Conservation (phyloP, 1,140 invertebrate genomes). For the Pygmarrhopalites habei region DNA sequence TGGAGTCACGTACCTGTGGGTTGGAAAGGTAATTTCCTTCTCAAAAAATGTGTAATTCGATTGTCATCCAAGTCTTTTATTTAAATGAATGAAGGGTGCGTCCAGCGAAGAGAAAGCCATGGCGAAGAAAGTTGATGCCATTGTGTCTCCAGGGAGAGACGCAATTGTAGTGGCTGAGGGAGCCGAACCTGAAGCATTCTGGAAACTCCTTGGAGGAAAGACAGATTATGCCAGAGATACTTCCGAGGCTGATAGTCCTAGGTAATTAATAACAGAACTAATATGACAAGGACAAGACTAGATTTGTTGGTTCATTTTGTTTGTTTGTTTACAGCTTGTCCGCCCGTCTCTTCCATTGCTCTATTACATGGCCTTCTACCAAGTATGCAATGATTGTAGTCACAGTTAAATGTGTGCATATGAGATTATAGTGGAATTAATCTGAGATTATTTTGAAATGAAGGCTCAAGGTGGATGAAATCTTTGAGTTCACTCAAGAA, state of each 20-base stretch:
- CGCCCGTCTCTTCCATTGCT: conserved; percentile 60
- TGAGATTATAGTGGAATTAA: too few species aligned
- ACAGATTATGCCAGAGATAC: conserved; percentile 50
- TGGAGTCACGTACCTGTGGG: conserved; percentile 56
- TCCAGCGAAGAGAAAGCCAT: conserved; percentile 58
- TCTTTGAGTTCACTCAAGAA: conserved; percentile 56
- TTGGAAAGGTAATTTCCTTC: conserved; percentile 53
- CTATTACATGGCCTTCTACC: conserved; percentile 49
- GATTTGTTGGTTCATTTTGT: too few species aligned
- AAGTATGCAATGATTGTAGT: too few species aligned
- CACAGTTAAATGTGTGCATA: too few species aligned
- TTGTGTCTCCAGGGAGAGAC: conserved; percentile 52
- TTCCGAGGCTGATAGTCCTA: conserved; percentile 42
- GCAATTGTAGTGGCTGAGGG: conserved; percentile 56
- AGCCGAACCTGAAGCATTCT: conserved; percentile 65
- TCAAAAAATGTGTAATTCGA: too few species aligned
- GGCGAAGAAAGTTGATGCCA: conserved; percentile 49
- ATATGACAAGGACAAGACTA: too few species aligned
- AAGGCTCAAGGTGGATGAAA: conserved; percentile 63
- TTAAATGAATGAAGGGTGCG: conserved; percentile 48
- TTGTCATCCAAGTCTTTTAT: too few species aligned
- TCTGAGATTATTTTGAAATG: too few species aligned
- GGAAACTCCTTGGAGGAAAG: conserved; percentile 61
- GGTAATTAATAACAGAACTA: too few species aligned
- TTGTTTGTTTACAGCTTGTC: too few species aligned